Percentiles rank a stretch among this genome's conserved stretches.
These are phyloP conservation scores for Drosophila testacea DNA, from an alignment of 2,888 invertebrate genomes.

Conservation along the genomic window DNA sequence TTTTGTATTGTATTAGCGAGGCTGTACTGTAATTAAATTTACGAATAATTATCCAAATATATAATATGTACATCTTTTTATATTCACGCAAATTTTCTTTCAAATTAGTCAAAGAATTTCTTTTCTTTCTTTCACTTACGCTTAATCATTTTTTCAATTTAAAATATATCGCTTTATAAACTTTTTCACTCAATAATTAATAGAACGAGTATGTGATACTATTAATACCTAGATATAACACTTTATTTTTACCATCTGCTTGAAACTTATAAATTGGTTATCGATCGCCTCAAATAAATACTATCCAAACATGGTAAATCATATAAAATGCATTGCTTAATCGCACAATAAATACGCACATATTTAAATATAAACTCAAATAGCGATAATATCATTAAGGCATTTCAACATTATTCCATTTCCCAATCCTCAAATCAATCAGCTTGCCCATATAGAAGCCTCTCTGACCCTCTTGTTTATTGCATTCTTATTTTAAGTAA, in stretches of 20 bases:
- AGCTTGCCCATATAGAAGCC: not conserved
- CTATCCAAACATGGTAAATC: not conserved
- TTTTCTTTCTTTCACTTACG: no score
- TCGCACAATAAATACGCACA: conserved; percentile 1
- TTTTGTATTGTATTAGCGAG: no score
- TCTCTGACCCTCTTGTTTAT: conserved; percentile 15
- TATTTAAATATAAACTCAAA: not conserved
- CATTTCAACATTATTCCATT: conserved; percentile 13
- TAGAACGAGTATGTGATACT: no score
- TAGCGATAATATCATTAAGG: not conserved
- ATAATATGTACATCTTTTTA: no score
- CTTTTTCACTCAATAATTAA: no score
- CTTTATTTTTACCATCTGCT: not conserved
- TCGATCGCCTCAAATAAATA: not conserved
- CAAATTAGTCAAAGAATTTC: no score
- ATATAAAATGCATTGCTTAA: conserved; percentile 3
- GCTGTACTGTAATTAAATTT: no score
- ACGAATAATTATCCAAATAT: no score
- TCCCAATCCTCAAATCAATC: conserved; percentile 33
- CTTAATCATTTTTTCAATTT: no score
- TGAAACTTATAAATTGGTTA: not conserved
- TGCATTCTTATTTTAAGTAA: conserved; percentile 28
- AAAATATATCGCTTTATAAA: no score
- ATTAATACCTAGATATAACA: no score
- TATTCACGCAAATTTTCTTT: no score